Base-by-base conservation (phyloP, 2,888 invertebrate species). In the Amblyjoppa fuscipennis region DNA sequence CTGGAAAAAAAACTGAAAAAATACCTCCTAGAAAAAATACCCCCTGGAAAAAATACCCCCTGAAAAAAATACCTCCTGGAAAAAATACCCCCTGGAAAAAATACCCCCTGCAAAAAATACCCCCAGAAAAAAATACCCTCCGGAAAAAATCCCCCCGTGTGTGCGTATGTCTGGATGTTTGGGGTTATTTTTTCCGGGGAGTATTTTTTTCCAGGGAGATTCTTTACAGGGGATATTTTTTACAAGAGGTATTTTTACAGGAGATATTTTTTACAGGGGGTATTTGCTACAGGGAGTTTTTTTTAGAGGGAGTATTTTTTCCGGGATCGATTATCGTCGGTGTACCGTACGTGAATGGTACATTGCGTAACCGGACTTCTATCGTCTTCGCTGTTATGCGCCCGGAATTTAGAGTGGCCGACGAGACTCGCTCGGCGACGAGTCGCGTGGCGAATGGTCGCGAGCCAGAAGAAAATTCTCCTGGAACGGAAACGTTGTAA, bases 391-490 rank as follows among this genome's bases (percentile, higher is more conserved):
- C 31, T 73, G 56, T 69, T 69, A 49, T 51, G 68, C 45, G 56
- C 59, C 31, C 56, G 59, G 68, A 75, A 81, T 81, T 69, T 69
- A 25, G 59, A 81, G 73, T 74, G 56, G 41, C 41, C 66, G 73
- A 38, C 31, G 61, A 45, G 45, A n/a, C 31, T 34, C 16, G 31
- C 31, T 34, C 61, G 31, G 31, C 61, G 31, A 49, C 45, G 66
- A 59, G 56, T 66, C 75, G 51, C 66, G 38, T 25, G 75, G 66
- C 45, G 64, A 76, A 38, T 53, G 66, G 66, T 76, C 66, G 11
- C 9, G 38, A 25, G 76, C 9, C 5, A 1, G 51, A 66, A 68
- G 51, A 76, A 53, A 53, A 28, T 38, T 68, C 49, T 77, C 13
- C 2, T 66, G 61, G 34, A 34, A 34, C 41, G 61, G 34, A 34